A percentile compares a stretch with the other conserved stretches of the same genome.
These are phyloP conservation scores for Drosophila pandora DNA, from an alignment of 1,140 invertebrate genomes.

Conservation along the genomic window DNA sequence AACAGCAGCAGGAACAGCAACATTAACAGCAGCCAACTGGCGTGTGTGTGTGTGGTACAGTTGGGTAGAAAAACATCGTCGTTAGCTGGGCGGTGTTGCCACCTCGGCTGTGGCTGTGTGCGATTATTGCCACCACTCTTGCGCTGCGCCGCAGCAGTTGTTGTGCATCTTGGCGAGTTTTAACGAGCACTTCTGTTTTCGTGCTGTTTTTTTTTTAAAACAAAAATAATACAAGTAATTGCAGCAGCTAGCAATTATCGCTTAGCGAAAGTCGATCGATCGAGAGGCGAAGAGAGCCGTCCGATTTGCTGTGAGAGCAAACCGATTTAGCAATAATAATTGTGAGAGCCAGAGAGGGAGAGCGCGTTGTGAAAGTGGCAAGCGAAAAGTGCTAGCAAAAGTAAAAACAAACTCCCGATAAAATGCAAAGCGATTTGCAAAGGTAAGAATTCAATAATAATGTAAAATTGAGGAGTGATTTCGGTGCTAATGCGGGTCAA, in stretches of 20 bases:
- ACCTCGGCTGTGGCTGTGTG: slow-evolving; percentile 17
- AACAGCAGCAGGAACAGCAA: slow-evolving; percentile 18
- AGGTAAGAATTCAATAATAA: slow-evolving; percentile 17
- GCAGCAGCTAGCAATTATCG: background rate
- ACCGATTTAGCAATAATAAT: too few relatives aligned
- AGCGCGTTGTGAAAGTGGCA: slow-evolving; percentile 40
- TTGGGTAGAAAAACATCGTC: slow-evolving; percentile 76
- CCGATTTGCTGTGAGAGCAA: background rate
- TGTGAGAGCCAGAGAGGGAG: background rate
- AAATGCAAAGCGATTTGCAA: slow-evolving; percentile 42
- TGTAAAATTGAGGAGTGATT: slow-evolving; percentile 3
- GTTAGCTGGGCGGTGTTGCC: slow-evolving; percentile 57
- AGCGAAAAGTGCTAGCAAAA: slow-evolving; percentile 14
- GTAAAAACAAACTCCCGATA: slow-evolving; percentile 22
- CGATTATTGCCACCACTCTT: slow-evolving; percentile 38
- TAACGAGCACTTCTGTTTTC: background rate
- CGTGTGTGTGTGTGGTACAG: slow-evolving; percentile 77
- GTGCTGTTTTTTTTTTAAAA: background rate
- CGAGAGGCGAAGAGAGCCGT: background rate
- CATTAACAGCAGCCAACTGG: slow-evolving; percentile 1
- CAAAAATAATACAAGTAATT: background rate
- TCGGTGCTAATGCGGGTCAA: background rate
- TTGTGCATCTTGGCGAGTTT: slow-evolving; percentile 23
- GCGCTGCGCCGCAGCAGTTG: slow-evolving; percentile 23
- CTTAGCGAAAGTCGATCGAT: background rate